Evolutionary conservation across 1,140 invertebrate genomes (phyloP).

Genomic region (Drosophila bocqueti): DNA sequence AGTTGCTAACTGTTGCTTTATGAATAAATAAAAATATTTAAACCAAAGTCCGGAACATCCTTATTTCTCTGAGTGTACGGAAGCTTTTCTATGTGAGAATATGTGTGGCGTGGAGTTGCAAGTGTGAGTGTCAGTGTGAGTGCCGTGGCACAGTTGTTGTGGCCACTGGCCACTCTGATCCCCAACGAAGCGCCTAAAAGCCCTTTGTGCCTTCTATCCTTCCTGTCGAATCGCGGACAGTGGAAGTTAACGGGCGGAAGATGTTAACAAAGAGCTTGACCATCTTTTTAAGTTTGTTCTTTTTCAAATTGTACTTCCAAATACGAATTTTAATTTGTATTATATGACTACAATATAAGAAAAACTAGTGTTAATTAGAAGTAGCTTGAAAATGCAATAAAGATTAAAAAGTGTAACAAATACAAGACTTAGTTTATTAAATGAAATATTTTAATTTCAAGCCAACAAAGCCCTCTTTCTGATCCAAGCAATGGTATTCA

Average conservation of each 20-base stretch:
- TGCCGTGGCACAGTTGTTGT: constrained; percentile 35
- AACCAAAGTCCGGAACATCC: too few species aligned
- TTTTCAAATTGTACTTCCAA: background rate
- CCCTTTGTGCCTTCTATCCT: constrained; percentile 44
- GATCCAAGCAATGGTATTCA: background rate
- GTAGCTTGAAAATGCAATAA: too few species aligned
- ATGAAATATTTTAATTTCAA: background rate
- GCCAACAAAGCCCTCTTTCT: background rate
- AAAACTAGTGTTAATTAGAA: too few species aligned
- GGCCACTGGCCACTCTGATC: constrained; percentile 24
- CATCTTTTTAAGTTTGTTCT: background rate
- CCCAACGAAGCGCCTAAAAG: constrained; percentile 46
- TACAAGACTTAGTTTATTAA: too few species aligned
- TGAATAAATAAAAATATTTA: too few species aligned
- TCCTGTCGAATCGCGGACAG: background rate
- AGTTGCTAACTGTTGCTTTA: too few species aligned
- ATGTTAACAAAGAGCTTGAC: background rate
- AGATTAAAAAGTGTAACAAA: too few species aligned
- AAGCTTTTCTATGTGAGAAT: background rate
- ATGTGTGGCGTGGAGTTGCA: constrained; percentile 23
- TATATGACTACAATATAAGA: too few species aligned
- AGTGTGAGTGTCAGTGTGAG: constrained; percentile 19
- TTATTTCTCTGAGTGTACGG: background rate
- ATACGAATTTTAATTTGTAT: too few species aligned
- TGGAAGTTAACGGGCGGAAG: constrained; percentile 3